Base-by-base conservation (phyloP, 1,140 invertebrate species). In the Heterodera schachtii region DNA sequence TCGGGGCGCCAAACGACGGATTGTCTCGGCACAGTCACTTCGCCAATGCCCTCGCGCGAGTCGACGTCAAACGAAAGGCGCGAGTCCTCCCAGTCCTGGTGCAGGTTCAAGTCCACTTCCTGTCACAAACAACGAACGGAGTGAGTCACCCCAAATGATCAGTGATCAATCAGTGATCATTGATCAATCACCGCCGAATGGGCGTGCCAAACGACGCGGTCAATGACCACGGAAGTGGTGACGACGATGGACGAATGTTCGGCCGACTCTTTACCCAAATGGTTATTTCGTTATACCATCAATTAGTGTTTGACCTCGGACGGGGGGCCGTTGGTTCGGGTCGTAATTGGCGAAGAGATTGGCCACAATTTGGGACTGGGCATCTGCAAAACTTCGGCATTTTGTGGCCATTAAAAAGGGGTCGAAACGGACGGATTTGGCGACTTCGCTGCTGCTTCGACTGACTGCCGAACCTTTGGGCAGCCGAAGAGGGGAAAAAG, bases 61-160 rank as follows among this genome's bases (percentile, higher is more conserved):
- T 90, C 86, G 9, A 89, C 87, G 49, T 89, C 87, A 66, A 88
- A 89, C n/a, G 75, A 44, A 8, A 89, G 79, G 31, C 88, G 87
- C 31, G 66, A 81, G 81, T 89, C 88, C 47, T 87, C 81, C 87
- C 87, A 89, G 81, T 90, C 83, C 75, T 89, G 87, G 9, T 87
- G 81, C 64, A 89, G 73, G 43, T 84, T 83, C 5, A 89, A 73
- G 73, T 89, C 88, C 9, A 89, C 84, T 83, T 88, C 87, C 86
- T 88, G 46, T 47, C 83, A 81, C 11, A 43, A 16, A 13, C 60
- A 46, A 80, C 44, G 21, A 83, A 70, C 57, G 57, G 16, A 19
- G 4, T 3, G 57, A 19, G 13, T 64, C 16, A 64, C 13, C 11
- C 16, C 11, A 19, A 19, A 3, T 64, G 5, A 13, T 19, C 16